phyloP scores from a whole-genome alignment of 2,113 vertebrate species.

The Pholis gunnellus region DNA sequence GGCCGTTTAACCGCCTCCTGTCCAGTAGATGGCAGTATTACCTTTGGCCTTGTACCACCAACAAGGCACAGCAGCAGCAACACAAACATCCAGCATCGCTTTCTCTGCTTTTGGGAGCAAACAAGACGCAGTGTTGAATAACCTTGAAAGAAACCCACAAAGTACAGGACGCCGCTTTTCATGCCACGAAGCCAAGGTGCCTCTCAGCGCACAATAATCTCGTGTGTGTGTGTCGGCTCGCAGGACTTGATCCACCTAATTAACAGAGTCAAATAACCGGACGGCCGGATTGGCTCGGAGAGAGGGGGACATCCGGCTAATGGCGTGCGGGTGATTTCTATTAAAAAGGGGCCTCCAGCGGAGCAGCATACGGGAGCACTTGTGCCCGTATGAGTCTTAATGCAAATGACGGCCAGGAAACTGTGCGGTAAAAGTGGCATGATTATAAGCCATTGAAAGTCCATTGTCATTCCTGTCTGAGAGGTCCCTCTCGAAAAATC shows the following conservation, averaged over 20 bases:
- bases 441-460: constrained; percentile 76
- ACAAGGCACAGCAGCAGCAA: neutral
- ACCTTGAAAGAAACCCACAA: constrained; percentile 49
- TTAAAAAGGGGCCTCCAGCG: constrained; percentile 27
- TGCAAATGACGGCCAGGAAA: constrained; percentile 72
- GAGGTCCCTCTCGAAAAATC: constrained; percentile 80
- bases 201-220: constrained; percentile 25
- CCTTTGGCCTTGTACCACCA: constrained; percentile 1
- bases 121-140: constrained; percentile 58
- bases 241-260: constrained; percentile 64
- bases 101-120: constrained; percentile 39
- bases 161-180: constrained; percentile 37
- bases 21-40: constrained; percentile 75
- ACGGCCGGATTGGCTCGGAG: constrained; percentile 18
- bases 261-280: constrained; percentile 64
- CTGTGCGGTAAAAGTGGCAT: constrained; percentile 71
- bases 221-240: neutral
- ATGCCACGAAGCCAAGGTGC: constrained; percentile 49
- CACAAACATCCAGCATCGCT: constrained; percentile 43
- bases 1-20: fast-evolving
- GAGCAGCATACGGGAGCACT: constrained; percentile 50
- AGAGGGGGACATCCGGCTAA: constrained; percentile 37
- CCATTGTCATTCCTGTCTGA: constrained; percentile 76
- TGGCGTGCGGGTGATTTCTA: constrained; percentile 14
- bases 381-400: constrained; percentile 48